Conservation (phyloP, 2,888 invertebrate genomes). For the Pterostichus niger region DNA sequence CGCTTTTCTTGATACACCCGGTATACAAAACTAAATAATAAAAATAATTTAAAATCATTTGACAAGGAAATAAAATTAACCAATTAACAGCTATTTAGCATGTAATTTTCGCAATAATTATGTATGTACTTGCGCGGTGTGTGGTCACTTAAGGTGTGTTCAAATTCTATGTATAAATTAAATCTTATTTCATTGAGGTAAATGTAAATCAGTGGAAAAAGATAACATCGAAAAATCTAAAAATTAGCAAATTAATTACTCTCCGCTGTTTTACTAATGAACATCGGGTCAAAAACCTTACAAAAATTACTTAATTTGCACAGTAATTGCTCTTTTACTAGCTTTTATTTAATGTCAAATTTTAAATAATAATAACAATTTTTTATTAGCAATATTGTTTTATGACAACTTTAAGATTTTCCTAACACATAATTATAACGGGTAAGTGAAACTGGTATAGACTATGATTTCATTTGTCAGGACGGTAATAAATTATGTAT, state of each 20-base stretch:
- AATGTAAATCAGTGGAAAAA: conserved; percentile 1
- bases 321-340: conserved; percentile 2
- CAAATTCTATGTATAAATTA: not conserved
- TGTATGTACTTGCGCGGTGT: not conserved
- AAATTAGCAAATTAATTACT: conserved; percentile 54
- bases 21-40: no score
- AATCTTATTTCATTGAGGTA: not conserved
- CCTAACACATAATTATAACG: no score
- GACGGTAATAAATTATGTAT: no score
- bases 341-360: conserved; percentile 6
- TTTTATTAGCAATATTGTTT: no score
- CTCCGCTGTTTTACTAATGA: conserved; percentile 35
- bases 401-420: no score
- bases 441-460: no score
- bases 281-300: conserved; percentile 26
- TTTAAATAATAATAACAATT: not conserved
- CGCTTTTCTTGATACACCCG: no score
- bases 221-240: conserved; percentile 29
- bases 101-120: not conserved
- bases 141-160: conserved; percentile 16
- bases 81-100: not conserved
- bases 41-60: not conserved
- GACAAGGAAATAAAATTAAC: no score
- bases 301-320: conserved; percentile 44
- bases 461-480: no score